Conservation (phyloP, 2,888 invertebrate genomes). For the Mactromeris polynyma region DNA sequence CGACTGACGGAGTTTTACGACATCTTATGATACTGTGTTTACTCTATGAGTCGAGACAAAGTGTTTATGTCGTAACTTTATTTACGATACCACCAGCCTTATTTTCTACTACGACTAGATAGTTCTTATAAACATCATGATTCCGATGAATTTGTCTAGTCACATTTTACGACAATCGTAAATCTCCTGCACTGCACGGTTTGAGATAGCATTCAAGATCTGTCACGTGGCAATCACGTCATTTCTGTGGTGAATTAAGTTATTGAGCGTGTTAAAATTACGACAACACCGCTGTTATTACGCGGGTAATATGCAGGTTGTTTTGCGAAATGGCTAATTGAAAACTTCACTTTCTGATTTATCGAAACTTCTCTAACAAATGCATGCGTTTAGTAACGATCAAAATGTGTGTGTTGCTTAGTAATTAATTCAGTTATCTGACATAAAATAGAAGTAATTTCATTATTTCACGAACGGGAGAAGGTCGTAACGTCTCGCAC, state of each 20-base stretch:
- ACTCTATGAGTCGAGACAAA: no score
- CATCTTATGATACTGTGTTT: no score
- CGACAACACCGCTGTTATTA: neutral
- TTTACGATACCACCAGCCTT: neutral
- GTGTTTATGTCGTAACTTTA: no score
- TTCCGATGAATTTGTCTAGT: neutral
- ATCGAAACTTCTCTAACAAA: neutral
- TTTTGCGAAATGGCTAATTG: neutral
- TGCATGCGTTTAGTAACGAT: neutral
- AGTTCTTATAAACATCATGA: neutral
- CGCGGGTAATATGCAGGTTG: neutral
- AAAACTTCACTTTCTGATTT: neutral
- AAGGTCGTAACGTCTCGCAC: no score
- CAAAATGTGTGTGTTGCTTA: neutral
- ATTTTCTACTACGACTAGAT: neutral
- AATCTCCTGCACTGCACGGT: neutral
- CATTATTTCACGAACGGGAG: neutral
- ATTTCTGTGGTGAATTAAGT: neutral
- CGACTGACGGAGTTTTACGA: no score
- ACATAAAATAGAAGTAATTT: neutral
- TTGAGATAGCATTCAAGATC: neutral
- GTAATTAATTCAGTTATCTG: neutral
- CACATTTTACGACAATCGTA: neutral
- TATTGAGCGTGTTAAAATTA: neutral
- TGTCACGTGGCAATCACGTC: neutral